Evolutionary conservation across 2,113 vertebrate species (phyloP), one percentile per base, ranked within the genome.

Genomic region (Vidua chalybeata): DNA sequence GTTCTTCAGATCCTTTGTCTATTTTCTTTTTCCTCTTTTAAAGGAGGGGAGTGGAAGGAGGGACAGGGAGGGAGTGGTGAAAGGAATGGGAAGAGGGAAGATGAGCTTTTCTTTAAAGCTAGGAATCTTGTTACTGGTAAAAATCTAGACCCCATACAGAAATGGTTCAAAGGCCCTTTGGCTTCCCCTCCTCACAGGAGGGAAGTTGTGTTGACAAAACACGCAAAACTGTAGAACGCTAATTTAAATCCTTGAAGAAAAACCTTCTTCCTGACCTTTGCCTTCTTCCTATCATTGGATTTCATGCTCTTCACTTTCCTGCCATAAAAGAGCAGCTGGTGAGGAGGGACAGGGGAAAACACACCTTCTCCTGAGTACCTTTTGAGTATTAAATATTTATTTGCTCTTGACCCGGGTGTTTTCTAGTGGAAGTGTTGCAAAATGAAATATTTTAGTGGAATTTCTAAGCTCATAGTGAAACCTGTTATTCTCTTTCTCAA

Each of bases 161-260:
- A 96, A 46, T 69, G 64, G 72, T 96, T 96, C 95, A 96, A 97
- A 96, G 85, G 88, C 78, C 64, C 64, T 90, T 94, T 93, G 88
- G 80, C 85, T 93, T 95, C 61, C 72, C 56, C n/a, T 77, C 51
- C 68, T 90, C 93, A 87, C 91, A 93, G 92, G 94, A 94, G 92
- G 92, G 90, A 90, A 93, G 85, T 81, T 94, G 66, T 94, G 90
- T 96, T 96, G 96, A 90, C 96, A 97, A 97, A 97, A 97, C 83
- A 96, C 33, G 37, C 93, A 93, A 89, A 95, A 93, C 86, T 95
- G 54, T 95, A 94, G 94, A 96, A 92, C 9, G 10, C 83, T 92
- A 90, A 94, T 96, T 94, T 90, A 96, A 96, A 92, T 94, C 73
- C 92, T 95, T 86, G 73, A 94, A 96, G 88, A 90, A 94, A 94